Evolutionary conservation across 2,113 vertebrate species (phyloP).

Genomic region (Craseonycteris thonglongyai): DNA sequence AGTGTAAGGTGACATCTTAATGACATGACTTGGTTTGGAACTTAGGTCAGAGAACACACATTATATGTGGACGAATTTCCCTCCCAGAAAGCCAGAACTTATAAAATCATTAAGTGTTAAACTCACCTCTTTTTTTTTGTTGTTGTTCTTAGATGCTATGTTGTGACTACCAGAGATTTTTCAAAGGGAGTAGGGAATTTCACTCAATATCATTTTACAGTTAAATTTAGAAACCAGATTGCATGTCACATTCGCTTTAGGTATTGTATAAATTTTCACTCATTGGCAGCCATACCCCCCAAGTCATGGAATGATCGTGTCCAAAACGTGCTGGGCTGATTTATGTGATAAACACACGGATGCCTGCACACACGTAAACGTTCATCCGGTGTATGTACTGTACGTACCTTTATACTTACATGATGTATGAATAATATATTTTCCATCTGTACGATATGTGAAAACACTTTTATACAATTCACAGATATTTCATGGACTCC

Average conservation of each 20-base stretch:
- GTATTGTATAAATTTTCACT: background rate
- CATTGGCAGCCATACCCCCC: background rate
- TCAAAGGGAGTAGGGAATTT: background rate
- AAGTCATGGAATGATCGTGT: background rate
- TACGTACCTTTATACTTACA: background rate
- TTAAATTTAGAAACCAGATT: background rate
- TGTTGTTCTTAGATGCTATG: background rate
- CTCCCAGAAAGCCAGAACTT: background rate
- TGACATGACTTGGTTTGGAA: background rate
- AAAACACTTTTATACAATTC: background rate
- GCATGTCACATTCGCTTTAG: background rate
- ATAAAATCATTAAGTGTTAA: too few species aligned
- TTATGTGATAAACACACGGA: background rate
- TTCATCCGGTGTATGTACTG: background rate
- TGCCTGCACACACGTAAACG: background rate
- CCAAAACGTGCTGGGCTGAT: fast-evolving
- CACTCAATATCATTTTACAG: background rate
- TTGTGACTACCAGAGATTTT: background rate
- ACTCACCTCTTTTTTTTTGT: background rate
- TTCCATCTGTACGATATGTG: background rate
- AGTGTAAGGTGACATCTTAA: background rate
- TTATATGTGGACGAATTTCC: background rate
- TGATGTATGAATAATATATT: background rate
- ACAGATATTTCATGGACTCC: background rate
- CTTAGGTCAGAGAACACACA: background rate